phyloP scores from a whole-genome alignment of 2,888 invertebrate genomes.

The Callimorpha dominula region DNA sequence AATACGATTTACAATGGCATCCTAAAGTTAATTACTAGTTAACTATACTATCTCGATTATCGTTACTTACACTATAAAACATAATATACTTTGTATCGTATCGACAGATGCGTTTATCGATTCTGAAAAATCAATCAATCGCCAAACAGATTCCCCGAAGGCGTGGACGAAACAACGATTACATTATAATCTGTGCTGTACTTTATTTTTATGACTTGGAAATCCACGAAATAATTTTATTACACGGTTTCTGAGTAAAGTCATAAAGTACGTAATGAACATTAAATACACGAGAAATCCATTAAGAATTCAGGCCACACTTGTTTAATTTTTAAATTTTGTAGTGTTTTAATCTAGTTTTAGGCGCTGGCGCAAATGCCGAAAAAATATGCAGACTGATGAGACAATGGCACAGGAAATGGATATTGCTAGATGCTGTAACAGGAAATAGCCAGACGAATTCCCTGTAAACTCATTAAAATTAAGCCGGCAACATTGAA shows the following conservation, averaged over 20 bases:
- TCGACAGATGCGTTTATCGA: constrained; percentile 30
- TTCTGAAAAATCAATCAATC: constrained; percentile 42
- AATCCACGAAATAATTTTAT: constrained; percentile 36
- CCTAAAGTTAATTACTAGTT: not conserved
- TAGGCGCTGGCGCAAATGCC: not conserved
- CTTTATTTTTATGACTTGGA: constrained; percentile 42
- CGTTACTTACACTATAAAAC: not conserved
- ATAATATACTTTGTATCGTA: not conserved
- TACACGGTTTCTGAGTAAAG: constrained; percentile 42
- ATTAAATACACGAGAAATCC: constrained; percentile 48
- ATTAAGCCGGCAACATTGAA: not conserved
- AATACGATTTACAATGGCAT: not conserved
- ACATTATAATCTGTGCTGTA: constrained; percentile 40
- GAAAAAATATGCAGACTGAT: not conserved
- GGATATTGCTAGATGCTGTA: not conserved
- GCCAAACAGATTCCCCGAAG: constrained; percentile 35
- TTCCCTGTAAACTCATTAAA: not conserved
- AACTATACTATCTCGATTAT: not conserved
- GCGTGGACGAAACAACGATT: constrained; percentile 27
- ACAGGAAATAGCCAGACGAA: not conserved
- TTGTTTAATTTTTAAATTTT: not conserved
- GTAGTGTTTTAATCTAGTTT: not conserved
- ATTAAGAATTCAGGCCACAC: constrained; percentile 33
- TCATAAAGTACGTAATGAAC: constrained; percentile 41
- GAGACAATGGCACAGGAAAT: not conserved